Conservation (phyloP, 1,140 invertebrate species). For the Drosophila sulfurigaster region DNA sequence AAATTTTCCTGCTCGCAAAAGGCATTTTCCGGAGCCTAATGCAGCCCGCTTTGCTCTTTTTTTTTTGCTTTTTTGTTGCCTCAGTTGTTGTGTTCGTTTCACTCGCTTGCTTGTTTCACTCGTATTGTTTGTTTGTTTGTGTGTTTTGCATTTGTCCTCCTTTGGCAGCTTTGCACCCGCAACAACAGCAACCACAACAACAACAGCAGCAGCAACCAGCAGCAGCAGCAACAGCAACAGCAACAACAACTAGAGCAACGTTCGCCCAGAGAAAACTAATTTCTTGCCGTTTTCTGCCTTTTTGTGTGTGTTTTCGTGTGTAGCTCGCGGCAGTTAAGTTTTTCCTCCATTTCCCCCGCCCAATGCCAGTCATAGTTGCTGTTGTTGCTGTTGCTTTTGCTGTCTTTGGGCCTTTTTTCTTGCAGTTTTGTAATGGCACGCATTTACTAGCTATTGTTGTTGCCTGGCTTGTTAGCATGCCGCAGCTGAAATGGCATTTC, state of each 20-base stretch:
- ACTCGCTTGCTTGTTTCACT: constrained; percentile 15
- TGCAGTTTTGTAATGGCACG: constrained; percentile 38
- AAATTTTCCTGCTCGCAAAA: constrained; percentile 34
- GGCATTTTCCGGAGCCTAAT: constrained; percentile 55
- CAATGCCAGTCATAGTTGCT: constrained; percentile 16
- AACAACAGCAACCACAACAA: constrained; percentile 33
- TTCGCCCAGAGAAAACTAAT: constrained; percentile 67
- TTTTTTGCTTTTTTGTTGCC: too few species aligned
- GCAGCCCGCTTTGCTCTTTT: constrained; percentile 21
- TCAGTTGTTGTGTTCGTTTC: background rate
- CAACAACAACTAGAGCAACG: constrained; percentile 28
- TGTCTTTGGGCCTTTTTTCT: constrained; percentile 48
- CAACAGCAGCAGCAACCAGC: constrained; percentile 11
- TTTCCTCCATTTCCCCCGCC: constrained; percentile 9
- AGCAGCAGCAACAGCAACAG: constrained; percentile 25
- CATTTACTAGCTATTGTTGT: constrained; percentile 35
- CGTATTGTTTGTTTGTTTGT: constrained; percentile 12
- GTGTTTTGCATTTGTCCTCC: constrained; percentile 45
- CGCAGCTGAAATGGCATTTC: constrained; percentile 74
- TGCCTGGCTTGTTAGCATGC: constrained; percentile 69
- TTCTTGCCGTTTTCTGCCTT: constrained; percentile 66
- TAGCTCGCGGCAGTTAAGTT: constrained; percentile 77
- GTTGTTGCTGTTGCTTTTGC: constrained; percentile 53
- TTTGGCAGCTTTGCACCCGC: constrained; percentile 50
- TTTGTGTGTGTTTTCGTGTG: constrained; percentile 52